phyloP scores from a whole-genome alignment of 2,113 vertebrate genomes.

The Prunella himalayana region DNA sequence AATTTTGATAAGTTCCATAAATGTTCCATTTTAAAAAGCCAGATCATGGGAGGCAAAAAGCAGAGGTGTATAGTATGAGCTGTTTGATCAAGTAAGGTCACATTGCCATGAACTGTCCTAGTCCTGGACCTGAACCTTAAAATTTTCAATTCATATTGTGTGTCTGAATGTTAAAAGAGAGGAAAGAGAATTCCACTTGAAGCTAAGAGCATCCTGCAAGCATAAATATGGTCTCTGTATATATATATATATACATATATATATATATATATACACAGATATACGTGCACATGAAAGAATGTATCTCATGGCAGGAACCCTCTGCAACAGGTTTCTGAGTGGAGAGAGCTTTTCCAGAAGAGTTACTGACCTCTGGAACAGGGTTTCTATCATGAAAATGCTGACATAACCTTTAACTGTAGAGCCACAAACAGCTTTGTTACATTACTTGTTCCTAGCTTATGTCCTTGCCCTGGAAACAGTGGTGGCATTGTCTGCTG shows the following conservation, averaged over 20 bases:
- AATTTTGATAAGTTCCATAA: background rate
- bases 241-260: background rate
- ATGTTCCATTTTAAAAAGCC: background rate
- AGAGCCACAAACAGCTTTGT: slow-evolving; percentile 37
- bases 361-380: slow-evolving; percentile 53
- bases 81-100: background rate
- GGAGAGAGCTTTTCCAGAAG: slow-evolving; percentile 57
- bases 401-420: slow-evolving; percentile 64
- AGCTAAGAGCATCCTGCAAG: background rate
- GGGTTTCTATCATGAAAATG: slow-evolving; percentile 65
- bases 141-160: background rate
- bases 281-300: background rate
- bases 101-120: background rate
- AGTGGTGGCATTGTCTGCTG: slow-evolving; percentile 66
- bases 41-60: background rate
- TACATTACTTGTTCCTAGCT: slow-evolving; percentile 43
- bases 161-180: background rate
- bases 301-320: background rate
- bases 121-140: background rate
- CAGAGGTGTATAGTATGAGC: background rate
- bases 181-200: background rate
- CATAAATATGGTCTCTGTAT: background rate
- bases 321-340: background rate
- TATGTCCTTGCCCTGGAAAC: slow-evolving; percentile 46
- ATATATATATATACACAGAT: background rate